Percentiles rank a stretch among this genome's conserved stretches.
Conservation (phyloP, 2,797 vertebrate species). For the Micromesistius poutassou region DNA sequence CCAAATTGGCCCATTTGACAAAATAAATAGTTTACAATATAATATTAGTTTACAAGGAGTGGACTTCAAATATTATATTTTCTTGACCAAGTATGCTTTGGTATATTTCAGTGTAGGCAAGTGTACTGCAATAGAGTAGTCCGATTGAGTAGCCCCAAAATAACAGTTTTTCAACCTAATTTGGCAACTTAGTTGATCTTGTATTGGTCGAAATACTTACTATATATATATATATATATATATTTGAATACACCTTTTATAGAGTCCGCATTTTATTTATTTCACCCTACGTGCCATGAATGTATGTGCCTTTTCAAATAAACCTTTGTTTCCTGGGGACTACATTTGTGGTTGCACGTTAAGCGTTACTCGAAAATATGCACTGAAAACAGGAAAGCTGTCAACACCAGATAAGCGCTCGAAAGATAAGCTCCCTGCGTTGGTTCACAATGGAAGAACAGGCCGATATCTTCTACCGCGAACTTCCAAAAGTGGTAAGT, state of each 20-base stretch:
- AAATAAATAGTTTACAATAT: background rate
- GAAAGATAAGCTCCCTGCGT: background rate
- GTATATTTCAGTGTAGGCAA: background rate
- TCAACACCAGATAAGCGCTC: background rate
- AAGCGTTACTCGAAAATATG: constrained; percentile 44
- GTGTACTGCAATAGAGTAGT: background rate
- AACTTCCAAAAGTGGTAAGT: constrained; percentile 78
- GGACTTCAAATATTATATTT: background rate
- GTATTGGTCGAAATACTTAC: background rate
- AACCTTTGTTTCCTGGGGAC: background rate
- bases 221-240: background rate
- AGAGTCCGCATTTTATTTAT: background rate
- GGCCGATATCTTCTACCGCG: constrained; percentile 62
- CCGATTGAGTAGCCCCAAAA: background rate
- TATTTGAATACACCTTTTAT: background rate
- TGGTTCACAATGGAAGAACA: constrained; percentile 60
- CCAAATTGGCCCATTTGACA: background rate
- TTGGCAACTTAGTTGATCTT: background rate
- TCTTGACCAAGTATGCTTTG: background rate
- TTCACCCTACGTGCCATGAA: background rate
- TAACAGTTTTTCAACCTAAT: background rate
- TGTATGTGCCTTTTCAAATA: background rate
- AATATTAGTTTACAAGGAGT: background rate
- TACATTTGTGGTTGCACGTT: constrained; percentile 51
- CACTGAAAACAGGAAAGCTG: constrained; percentile 49